These are phyloP conservation scores for Drosophila saltans DNA, from an alignment of 1,140 invertebrate genomes.

Conservation along the genomic window DNA sequence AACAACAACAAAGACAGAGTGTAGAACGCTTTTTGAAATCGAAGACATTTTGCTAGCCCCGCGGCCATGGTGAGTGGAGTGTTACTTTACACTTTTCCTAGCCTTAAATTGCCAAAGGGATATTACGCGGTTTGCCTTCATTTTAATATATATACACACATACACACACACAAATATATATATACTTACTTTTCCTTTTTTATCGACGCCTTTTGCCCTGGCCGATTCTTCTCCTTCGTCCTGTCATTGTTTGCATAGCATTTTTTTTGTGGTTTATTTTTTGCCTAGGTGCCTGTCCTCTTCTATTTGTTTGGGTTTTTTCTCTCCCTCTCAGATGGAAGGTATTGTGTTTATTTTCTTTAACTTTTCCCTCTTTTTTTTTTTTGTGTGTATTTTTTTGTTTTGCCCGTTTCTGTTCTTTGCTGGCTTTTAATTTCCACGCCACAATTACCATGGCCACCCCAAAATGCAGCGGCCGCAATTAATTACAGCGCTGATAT, in stretches of 20 bases:
- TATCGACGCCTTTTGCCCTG: conserved; percentile 46
- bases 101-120: conserved; percentile 74
- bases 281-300: conserved; percentile 29
- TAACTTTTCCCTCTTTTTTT: conserved; percentile 46
- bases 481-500: conserved; percentile 80
- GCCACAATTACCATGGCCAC: conserved; percentile 79
- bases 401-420: conserved; percentile 48
- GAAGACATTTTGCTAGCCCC: conserved; percentile 60
- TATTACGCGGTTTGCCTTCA: conserved; percentile 67
- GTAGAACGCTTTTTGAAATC: conserved; percentile 71
- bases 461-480: conserved; percentile 78
- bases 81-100: conserved; percentile 64
- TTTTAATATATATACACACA: conserved; percentile 29
- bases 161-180: conserved; percentile 28
- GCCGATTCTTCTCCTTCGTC: conserved; percentile 15
- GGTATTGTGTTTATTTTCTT: conserved; percentile 65
- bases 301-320: conserved; percentile 48
- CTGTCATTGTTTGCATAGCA: conserved; percentile 56
- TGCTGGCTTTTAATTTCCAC: conserved; percentile 78
- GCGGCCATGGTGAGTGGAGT: conserved; percentile 32
- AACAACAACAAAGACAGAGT: conserved; percentile 23
- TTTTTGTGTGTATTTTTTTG: neutral
- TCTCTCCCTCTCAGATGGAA: conserved; percentile 46
- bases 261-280: conserved; percentile 23
- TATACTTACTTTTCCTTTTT: conserved; percentile 38